phyloP scores from a whole-genome alignment of 2,888 invertebrate species.

The Sinelater perroti region DNA sequence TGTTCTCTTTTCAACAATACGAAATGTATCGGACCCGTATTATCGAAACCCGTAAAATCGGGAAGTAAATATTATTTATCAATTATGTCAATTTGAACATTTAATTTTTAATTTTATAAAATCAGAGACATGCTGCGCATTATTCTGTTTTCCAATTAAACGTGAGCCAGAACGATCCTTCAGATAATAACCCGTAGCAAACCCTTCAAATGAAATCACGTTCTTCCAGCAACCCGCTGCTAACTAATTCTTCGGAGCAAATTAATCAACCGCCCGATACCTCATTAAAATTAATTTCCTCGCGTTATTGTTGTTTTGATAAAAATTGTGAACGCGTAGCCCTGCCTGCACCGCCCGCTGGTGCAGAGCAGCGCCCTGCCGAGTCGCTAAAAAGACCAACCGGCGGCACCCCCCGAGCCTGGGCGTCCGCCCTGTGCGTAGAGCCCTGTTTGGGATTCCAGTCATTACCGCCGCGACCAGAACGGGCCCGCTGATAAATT shows the following conservation, averaged over 20 bases:
- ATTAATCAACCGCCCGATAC: constrained; percentile 8
- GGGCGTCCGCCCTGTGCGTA: constrained; percentile 8
- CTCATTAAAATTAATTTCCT: constrained; percentile 19
- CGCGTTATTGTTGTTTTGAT: constrained; percentile 19
- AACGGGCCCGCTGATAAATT: background rate
- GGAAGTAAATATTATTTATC: too few relatives aligned
- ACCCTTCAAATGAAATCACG: background rate
- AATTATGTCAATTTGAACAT: too few relatives aligned
- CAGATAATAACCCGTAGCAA: too few relatives aligned
- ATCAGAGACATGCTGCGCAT: too few relatives aligned
- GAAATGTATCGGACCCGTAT: too few relatives aligned
- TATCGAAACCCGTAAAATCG: too few relatives aligned
- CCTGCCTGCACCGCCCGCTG: constrained; percentile 18
- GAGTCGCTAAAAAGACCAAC: constrained; percentile 31
- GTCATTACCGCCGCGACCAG: background rate
- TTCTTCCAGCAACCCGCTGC: constrained; percentile 3
- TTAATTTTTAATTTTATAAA: too few relatives aligned
- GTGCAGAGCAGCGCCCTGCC: constrained; percentile 26
- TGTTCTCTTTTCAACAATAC: too few relatives aligned
- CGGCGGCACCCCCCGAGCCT: constrained; percentile 8
- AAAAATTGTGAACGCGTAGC: constrained; percentile 22
- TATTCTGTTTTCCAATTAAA: too few relatives aligned
- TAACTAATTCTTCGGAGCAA: constrained; percentile 1
- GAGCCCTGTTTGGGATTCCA: too few relatives aligned
- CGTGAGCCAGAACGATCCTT: too few relatives aligned